Evolutionary conservation across 2,888 invertebrate genomes (phyloP).

Genomic region (Platycheirus rosarum): DNA sequence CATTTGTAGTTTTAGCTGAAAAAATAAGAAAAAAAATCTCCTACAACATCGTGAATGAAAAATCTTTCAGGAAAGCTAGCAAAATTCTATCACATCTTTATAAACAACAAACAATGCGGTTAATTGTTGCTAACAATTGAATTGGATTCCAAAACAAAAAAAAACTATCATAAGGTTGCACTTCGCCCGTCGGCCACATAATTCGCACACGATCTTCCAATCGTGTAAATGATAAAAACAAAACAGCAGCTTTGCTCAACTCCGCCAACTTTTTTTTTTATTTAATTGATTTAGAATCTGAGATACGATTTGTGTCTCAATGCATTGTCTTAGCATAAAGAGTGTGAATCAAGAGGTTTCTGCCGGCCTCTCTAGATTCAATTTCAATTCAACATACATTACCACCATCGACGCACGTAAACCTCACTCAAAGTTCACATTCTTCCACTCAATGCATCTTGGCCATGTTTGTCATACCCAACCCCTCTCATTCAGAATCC

Average conservation of each 20-base stretch:
- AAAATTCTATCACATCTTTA: background rate
- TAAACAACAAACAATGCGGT: background rate
- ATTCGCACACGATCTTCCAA: conserved; percentile 30
- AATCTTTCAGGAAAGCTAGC: background rate
- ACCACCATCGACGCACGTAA: too few relatives aligned
- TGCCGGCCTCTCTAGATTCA: too few relatives aligned
- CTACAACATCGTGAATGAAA: background rate
- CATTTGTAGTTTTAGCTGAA: too few relatives aligned
- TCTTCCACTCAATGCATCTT: background rate
- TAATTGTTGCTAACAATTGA: background rate
- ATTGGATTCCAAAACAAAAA: background rate
- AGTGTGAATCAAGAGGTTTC: conserved; percentile 3
- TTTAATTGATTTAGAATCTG: conserved; percentile 54
- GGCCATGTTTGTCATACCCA: background rate
- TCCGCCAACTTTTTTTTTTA: background rate
- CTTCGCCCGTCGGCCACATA: background rate
- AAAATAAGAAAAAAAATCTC: too few relatives aligned
- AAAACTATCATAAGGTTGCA: background rate
- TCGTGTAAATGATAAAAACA: background rate
- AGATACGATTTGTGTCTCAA: conserved; percentile 53
- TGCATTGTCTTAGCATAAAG: conserved; percentile 16
- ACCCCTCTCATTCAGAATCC: conserved; percentile 50
- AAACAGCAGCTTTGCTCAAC: background rate
- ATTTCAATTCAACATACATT: too few relatives aligned
- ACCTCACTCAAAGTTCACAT: conserved; percentile 26